Conservation (phyloP, 2,797 vertebrate species). For the Hipposideros larvatus region DNA sequence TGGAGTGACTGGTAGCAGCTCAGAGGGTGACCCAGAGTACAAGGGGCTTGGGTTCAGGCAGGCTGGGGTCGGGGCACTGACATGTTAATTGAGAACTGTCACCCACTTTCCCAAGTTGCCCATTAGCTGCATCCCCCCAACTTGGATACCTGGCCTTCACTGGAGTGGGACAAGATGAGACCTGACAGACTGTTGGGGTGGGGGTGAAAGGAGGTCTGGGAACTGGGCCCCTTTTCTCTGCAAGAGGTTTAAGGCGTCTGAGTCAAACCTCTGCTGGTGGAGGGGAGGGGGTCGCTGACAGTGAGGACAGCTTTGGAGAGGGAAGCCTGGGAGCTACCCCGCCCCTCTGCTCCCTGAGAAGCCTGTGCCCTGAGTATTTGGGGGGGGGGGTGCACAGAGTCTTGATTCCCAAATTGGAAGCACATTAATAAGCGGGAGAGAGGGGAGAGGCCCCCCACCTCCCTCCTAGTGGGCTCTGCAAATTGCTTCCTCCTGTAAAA, state of each 20-base stretch:
- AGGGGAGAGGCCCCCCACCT: constrained; percentile 58
- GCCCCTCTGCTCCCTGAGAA: background rate
- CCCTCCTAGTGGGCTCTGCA: constrained; percentile 73
- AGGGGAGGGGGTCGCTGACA: background rate
- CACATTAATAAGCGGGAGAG: constrained; percentile 74
- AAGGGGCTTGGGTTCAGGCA: background rate
- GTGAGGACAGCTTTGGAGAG: background rate
- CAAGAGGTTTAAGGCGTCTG: background rate
- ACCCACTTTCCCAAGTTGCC: background rate
- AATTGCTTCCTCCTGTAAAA: constrained; percentile 86
- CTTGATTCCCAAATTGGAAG: constrained; percentile 83
- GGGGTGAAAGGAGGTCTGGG: background rate
- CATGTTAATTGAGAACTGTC: background rate
- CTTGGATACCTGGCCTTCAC: background rate
- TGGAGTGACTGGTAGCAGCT: background rate
- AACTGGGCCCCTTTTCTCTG: background rate
- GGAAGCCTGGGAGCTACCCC: background rate
- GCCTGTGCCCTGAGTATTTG: background rate
- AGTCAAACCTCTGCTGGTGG: too few relatives aligned
- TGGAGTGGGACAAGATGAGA: background rate
- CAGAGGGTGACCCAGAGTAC: background rate
- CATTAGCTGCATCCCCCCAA: background rate
- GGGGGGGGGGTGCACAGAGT: background rate
- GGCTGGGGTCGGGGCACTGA: background rate
- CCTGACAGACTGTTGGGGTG: background rate